Evolutionary conservation across 1,140 invertebrate species (phyloP).

Genomic region (Drosophila subpulchrella): DNA sequence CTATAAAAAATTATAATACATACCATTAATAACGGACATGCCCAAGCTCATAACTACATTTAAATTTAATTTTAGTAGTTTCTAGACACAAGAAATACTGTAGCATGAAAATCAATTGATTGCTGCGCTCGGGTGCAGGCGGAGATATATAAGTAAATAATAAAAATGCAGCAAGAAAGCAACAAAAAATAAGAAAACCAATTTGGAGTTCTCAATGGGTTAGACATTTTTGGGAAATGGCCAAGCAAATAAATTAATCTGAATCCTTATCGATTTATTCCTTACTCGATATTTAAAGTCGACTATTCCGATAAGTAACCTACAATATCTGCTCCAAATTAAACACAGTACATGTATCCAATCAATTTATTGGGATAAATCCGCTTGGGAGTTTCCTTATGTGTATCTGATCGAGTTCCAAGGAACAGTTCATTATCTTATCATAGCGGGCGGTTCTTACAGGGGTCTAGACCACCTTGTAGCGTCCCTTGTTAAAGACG

Average conservation of each 20-base stretch:
- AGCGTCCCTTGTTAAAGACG: slow-evolving; percentile 95
- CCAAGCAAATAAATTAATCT: background rate
- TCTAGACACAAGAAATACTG: slow-evolving; percentile 81
- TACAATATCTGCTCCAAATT: too few species aligned
- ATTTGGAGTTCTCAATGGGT: background rate
- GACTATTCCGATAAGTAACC: too few species aligned
- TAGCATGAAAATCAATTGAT: slow-evolving; percentile 82
- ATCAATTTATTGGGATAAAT: slow-evolving; percentile 8
- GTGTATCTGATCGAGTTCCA: background rate
- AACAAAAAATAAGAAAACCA: slow-evolving; percentile 52
- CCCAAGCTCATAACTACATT: slow-evolving; percentile 75
- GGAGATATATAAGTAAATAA: slow-evolving; percentile 71
- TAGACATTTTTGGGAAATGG: background rate
- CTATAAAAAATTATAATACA: slow-evolving; percentile 66
- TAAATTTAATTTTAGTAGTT: slow-evolving; percentile 83
- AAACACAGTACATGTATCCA: slow-evolving; percentile 1
- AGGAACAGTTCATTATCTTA: slow-evolving; percentile 3
- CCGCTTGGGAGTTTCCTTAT: background rate
- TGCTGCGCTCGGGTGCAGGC: slow-evolving; percentile 53
- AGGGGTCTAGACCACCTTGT: slow-evolving; percentile 94
- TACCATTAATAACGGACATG: slow-evolving; percentile 48
- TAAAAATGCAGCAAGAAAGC: slow-evolving; percentile 66
- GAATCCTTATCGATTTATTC: too few species aligned
- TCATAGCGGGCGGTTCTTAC: background rate
- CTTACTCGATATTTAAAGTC: too few species aligned